phyloP scores from a whole-genome alignment of 2,888 invertebrate genomes.

The Cephus pygmeus region DNA sequence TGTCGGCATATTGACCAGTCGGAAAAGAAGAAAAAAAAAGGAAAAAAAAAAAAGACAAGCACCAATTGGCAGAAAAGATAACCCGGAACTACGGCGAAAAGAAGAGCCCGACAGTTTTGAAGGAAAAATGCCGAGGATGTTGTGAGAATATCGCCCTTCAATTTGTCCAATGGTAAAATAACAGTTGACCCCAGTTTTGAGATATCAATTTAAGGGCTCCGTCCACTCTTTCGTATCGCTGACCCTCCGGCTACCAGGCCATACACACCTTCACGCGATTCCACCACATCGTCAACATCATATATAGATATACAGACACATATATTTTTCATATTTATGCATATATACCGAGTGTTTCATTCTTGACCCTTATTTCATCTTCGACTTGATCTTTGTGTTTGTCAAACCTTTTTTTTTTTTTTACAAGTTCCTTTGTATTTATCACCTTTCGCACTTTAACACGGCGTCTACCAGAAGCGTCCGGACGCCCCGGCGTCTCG shows the following conservation, averaged over 20 bases:
- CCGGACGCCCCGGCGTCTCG: not conserved
- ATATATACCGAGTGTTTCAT: not conserved
- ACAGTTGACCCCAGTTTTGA: constrained; percentile 24
- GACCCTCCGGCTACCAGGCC: constrained; percentile 17
- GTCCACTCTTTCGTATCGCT: constrained; percentile 22
- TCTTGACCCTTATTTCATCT: not conserved
- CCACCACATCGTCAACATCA: not conserved
- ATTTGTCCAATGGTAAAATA: constrained; percentile 23
- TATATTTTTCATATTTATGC: not conserved
- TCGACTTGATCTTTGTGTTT: not conserved
- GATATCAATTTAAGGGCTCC: constrained; percentile 22
- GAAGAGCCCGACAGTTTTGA: not conserved
- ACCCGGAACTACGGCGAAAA: not conserved
- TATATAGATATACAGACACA: not conserved
- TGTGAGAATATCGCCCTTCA: constrained; percentile 23
- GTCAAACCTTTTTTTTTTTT: not conserved
- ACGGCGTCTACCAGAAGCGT: not conserved
- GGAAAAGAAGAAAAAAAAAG: not conserved
- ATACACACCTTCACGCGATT: not conserved
- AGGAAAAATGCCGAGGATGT: constrained; percentile 12
- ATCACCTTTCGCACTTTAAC: not conserved
- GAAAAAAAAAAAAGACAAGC: not conserved
- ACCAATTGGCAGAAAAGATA: not conserved
- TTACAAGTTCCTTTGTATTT: too few species aligned
- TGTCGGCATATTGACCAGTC: not conserved